Evolutionary conservation across 2,888 invertebrate species (phyloP).

Genomic region (Acanthopleura granulata): DNA sequence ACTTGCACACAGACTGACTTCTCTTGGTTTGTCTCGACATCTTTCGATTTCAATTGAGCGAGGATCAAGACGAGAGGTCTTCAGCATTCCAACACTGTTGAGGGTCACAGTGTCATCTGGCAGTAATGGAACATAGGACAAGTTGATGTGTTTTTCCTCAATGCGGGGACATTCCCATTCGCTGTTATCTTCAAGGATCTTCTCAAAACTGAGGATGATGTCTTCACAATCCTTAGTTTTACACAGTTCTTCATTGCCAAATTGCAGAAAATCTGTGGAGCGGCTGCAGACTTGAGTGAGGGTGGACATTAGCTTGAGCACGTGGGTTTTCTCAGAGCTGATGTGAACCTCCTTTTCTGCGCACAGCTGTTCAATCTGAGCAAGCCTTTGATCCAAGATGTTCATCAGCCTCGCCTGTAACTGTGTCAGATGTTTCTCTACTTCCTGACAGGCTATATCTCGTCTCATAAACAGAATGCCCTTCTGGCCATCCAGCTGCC

Average conservation of each 20-base stretch:
- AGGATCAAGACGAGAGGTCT: neutral
- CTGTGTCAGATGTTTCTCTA: neutral
- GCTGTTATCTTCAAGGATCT: neutral
- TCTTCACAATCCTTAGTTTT: neutral
- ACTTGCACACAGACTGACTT: neutral
- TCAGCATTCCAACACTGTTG: neutral
- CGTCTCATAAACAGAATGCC: constrained; percentile 4
- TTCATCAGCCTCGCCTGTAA: neutral
- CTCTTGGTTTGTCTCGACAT: neutral
- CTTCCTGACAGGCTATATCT: neutral
- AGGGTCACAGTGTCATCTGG: neutral
- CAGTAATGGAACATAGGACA: neutral
- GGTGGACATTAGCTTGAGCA: neutral
- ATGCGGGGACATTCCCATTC: neutral
- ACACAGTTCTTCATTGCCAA: constrained; percentile 2
- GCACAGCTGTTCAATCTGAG: constrained; percentile 3
- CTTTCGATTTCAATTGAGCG: neutral
- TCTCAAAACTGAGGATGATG: neutral
- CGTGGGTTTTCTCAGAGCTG: neutral
- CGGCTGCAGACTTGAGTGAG: neutral
- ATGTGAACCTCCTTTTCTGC: neutral
- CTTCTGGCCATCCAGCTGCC: neutral
- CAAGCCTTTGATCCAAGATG: neutral
- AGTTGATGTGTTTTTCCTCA: neutral
- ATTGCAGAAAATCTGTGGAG: neutral